A percentile compares a stretch with the other conserved stretches of the same genome.
phyloP scores from a whole-genome alignment of 2,113 vertebrate species.

The Dasyornis broadbenti region DNA sequence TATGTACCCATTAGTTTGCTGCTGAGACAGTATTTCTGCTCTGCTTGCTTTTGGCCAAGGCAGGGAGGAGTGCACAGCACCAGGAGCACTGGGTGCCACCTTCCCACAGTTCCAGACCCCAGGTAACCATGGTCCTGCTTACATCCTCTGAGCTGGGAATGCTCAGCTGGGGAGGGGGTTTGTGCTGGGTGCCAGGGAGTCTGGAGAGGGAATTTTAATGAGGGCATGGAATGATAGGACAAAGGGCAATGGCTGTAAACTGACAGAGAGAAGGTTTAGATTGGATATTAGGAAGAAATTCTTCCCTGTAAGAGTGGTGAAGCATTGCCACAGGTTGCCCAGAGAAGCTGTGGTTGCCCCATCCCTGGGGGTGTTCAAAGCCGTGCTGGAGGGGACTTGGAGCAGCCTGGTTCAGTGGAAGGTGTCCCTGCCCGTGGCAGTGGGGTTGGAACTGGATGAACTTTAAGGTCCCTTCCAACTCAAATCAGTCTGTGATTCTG shows the following conservation, averaged over 20 bases:
- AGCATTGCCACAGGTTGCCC: neutral
- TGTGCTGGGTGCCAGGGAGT: neutral
- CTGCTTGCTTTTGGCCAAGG: neutral
- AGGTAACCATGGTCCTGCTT: accelerated
- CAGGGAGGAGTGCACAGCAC: neutral
- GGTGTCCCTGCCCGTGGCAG: neutral
- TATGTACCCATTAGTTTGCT: slow-evolving; percentile 18
- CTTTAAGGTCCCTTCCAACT: neutral
- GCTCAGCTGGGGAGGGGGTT: neutral
- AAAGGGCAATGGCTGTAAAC: neutral
- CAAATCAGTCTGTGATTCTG: neutral
- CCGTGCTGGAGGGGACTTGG: neutral
- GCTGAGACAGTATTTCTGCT: slow-evolving; percentile 23
- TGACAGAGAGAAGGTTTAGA: neutral
- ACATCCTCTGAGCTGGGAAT: neutral
- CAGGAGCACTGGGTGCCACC: no score
- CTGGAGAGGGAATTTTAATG: neutral
- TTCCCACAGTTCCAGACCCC: accelerated
- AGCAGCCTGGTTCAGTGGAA: neutral
- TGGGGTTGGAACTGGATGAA: neutral
- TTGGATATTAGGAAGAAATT: neutral
- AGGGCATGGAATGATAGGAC: neutral
- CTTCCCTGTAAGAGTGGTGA: neutral
- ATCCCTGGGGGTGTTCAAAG: neutral
- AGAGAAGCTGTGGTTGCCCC: neutral